Percentiles rank a stretch among this genome's conserved stretches.
phyloP scores from a whole-genome alignment of 2,888 invertebrate genomes.

The Ypsolopha sequella region DNA sequence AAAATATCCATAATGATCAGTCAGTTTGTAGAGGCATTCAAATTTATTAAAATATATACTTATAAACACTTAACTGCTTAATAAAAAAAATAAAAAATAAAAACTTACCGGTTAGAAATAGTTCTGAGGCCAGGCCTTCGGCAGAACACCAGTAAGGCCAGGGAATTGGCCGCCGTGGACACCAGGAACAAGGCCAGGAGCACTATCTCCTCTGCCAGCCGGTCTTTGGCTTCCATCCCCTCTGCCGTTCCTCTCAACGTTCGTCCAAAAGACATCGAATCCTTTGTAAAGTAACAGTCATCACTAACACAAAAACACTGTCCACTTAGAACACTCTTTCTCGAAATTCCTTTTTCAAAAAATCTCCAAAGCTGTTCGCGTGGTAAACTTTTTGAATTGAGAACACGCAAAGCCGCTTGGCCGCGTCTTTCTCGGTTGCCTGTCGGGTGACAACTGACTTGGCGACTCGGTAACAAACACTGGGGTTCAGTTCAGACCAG shows the following conservation, averaged over 20 bases:
- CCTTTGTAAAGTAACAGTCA: constrained; percentile 41
- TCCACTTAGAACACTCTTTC: constrained; percentile 47
- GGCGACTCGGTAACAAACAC: constrained; percentile 11
- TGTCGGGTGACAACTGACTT: constrained; percentile 57
- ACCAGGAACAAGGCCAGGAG: constrained; percentile 71
- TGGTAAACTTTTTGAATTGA: constrained; percentile 43
- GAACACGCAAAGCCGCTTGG: constrained; percentile 54
- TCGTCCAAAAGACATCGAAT: constrained; percentile 58
- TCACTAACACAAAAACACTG: constrained; percentile 52
- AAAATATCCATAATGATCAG: background rate
- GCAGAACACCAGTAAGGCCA: constrained; percentile 81
- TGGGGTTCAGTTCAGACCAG: constrained; percentile 9
- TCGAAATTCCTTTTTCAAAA: constrained; percentile 17
- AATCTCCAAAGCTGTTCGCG: constrained; percentile 41
- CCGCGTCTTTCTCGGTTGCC: constrained; percentile 63
- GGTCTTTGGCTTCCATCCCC: constrained; percentile 60
- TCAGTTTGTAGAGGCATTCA: background rate
- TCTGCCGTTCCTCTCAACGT: constrained; percentile 34
- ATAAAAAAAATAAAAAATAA: too few species aligned
- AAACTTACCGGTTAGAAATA: constrained; percentile 80
- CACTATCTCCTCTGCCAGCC: constrained; percentile 58
- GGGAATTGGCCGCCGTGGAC: constrained; percentile 78
- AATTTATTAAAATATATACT: background rate
- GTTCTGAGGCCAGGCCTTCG: constrained; percentile 79
- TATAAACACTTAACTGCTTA: background rate